A percentile compares a stretch with the other conserved stretches of the same genome.
Conservation (phyloP, 2,888 invertebrate species). For the Xanthorhoe designata region DNA sequence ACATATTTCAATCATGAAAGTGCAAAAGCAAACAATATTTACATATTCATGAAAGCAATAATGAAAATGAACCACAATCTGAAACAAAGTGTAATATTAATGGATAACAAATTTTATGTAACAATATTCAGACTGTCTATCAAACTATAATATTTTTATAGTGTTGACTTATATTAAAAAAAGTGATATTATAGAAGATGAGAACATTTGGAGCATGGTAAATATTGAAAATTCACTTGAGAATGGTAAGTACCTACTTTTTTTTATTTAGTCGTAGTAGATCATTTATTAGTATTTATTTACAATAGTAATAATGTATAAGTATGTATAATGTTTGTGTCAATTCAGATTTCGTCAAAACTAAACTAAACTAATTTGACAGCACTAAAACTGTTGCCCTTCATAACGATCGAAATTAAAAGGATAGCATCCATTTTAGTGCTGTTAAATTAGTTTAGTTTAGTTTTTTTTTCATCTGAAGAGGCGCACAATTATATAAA, state of each 20-base stretch:
- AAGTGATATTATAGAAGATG: neutral
- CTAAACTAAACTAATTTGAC: too few species aligned
- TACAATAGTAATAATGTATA: too few species aligned
- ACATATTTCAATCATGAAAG: slow-evolving; percentile 56
- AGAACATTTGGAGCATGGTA: neutral
- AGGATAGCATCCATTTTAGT: too few species aligned
- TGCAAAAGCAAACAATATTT: slow-evolving; percentile 57
- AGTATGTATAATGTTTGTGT: too few species aligned
- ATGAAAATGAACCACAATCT: slow-evolving; percentile 39
- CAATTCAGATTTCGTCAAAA: too few species aligned
- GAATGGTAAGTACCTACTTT: neutral
- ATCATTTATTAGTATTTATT: too few species aligned
- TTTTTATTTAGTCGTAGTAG: neutral
- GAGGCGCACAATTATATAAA: too few species aligned
- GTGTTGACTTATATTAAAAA: neutral
- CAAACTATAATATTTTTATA: neutral
- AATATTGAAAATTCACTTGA: neutral
- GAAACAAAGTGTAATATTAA: slow-evolving; percentile 28
- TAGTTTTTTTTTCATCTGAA: too few species aligned
- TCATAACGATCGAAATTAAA: too few species aligned
- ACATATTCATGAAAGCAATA: slow-evolving; percentile 56
- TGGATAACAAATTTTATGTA: slow-evolving; percentile 16
- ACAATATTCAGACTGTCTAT: neutral
- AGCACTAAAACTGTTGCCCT: too few species aligned
- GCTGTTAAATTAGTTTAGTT: too few species aligned